phyloP scores from a whole-genome alignment of 2,888 invertebrate genomes.

The Eulithis prunata region DNA sequence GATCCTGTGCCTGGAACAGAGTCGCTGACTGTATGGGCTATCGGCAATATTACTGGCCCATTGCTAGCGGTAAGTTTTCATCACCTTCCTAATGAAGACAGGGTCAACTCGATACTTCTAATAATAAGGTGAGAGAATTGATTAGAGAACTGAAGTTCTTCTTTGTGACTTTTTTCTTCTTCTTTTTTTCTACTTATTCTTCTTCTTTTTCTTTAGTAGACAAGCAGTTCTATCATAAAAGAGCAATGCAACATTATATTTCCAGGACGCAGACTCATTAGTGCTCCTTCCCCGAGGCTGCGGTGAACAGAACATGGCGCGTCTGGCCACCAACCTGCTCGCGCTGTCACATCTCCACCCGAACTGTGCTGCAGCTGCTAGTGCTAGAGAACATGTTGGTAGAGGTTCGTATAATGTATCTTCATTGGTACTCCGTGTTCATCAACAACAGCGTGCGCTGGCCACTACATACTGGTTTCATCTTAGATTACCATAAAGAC shows the following conservation, averaged over 20 bases:
- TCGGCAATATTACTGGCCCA: conserved; percentile 87
- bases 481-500: too few relatives aligned
- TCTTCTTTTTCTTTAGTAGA: too few relatives aligned
- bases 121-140: too few relatives aligned
- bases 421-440: neutral
- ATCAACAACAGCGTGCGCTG: too few relatives aligned
- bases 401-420: conserved; percentile 70
- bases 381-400: conserved; percentile 77
- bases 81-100: neutral
- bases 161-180: too few relatives aligned
- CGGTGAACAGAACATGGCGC: conserved; percentile 93
- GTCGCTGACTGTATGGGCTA: conserved; percentile 84
- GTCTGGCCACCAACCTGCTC: conserved; percentile 89
- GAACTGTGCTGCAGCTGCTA: conserved; percentile 51
- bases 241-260: neutral
- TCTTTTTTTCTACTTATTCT: too few relatives aligned
- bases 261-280: conserved; percentile 87
- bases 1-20: conserved; percentile 86
- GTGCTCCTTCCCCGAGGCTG: conserved; percentile 89
- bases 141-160: too few relatives aligned
- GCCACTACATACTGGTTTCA: too few relatives aligned
- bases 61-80: conserved; percentile 75
- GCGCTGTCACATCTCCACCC: conserved; percentile 86
- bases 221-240: too few relatives aligned
- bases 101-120: neutral